Percentiles rank a stretch among this genome's conserved stretches.
These are phyloP conservation scores for Prenolepis imparis DNA, from an alignment of 2,888 invertebrate species.

Conservation along the genomic window DNA sequence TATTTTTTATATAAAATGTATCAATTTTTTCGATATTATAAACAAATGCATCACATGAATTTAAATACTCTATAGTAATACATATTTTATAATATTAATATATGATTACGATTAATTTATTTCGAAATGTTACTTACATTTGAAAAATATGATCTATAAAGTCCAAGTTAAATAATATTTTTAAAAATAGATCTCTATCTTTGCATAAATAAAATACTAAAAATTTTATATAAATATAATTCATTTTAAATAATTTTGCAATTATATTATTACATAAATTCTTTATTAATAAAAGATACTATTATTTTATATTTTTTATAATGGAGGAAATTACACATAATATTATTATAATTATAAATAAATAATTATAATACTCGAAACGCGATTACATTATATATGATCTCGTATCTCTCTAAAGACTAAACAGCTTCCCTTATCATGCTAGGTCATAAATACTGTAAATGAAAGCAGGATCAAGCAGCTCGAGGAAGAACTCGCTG, in stretches of 20 bases:
- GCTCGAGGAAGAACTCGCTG: conserved; percentile 86
- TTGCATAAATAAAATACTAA: background rate
- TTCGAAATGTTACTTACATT: background rate
- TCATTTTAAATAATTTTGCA: background rate
- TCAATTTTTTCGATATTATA: background rate
- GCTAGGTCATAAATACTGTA: conserved; percentile 86
- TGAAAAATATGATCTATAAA: background rate
- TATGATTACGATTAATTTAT: background rate
- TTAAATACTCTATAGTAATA: background rate
- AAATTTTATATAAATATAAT: background rate
- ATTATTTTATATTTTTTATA: conserved; percentile 8
- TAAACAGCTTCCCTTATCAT: conserved; percentile 68
- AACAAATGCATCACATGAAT: background rate
- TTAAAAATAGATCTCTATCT: background rate
- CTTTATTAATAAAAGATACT: background rate
- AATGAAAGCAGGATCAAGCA: conserved; percentile 87
- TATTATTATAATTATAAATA: too few species aligned
- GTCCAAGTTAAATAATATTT: conserved; percentile 5
- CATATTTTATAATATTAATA: background rate
- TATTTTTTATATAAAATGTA: background rate
- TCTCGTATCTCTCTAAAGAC: background rate
- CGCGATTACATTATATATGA: background rate
- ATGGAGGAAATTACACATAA: background rate
- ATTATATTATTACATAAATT: background rate
- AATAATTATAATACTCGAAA: conserved; percentile 22